Evolutionary conservation across 2,797 vertebrate genomes (phyloP), one percentile per base, ranked within the genome.

Genomic region (Phaenicophaeus curvirostris): DNA sequence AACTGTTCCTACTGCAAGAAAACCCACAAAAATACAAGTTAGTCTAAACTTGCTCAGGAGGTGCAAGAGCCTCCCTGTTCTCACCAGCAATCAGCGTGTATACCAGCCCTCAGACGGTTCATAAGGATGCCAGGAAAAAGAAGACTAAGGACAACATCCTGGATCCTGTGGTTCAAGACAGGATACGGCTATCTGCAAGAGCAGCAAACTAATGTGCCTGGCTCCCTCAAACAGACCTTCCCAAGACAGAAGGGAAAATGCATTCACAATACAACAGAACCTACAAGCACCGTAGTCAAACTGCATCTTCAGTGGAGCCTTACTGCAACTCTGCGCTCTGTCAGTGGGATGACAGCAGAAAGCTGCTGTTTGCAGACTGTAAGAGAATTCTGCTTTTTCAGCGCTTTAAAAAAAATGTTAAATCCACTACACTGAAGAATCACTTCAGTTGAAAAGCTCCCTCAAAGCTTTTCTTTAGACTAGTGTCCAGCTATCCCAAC

Each of bases 141-240:
- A 28, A 0, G 0, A 63, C 15, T 6, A 33, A 61, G 33, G 33
- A 0, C 1, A 62, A 31, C 20, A 37, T 3, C 39, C 87, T 39
- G 44, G 35, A 46, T 77, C 37, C 76, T n/a, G 54, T 3, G 28
- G 54, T 1, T 44, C 46, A 41, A 28, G 73, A 23, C 65, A 74
- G 72, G 53, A n/a, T 4, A 18, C 2, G 15, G 62, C 62, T 44
- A 61, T 4, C 57, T 74, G 53, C 63, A 76, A 62, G 58, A 76
- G 67, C 59, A 59, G 55, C 62, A 72, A 59, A 30, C 44, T 35
- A 3, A 37, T 46, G 59, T 1, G 37, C 57, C 31, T 37, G n/a
- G 41, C 28, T 48, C 37, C 65, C 82, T 85, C 75, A 69, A 41
- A n/a, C 2, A 75, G 63, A 71, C 18, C 63, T 37, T 37, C 44